Evolutionary conservation across 2,113 vertebrate genomes (phyloP), one percentile per base, ranked within the genome.

Genomic region (Strix uralensis): DNA sequence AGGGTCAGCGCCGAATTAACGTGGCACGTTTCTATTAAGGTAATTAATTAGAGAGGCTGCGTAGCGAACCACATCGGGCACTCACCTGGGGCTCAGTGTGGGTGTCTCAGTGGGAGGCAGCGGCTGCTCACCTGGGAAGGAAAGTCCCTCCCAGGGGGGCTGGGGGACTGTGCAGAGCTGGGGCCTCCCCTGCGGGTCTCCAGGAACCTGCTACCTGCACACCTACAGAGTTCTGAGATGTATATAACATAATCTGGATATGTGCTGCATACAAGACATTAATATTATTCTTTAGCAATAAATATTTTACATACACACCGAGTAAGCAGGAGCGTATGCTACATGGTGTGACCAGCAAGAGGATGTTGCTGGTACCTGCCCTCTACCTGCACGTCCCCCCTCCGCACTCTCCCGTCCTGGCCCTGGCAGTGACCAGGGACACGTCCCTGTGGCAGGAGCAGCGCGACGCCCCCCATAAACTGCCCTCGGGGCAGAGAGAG

Each of bases 191-290:
- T 17, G 46, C 18, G 46, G 20, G 46, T 47, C 46, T 47, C 44
- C 44, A 16, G 44, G 44, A 18, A 46, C 44, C 44, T 46, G 44
- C 15, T 44, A 44, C 44, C 44, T 44, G 44, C 44, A 17, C 44
- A 44, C 15, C n/a, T 13, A 3, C 54, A 8, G n/a, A 2, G 55
- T 10, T 38, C 36, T 8, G 47, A 3, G 46, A 3, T 2, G 25
- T 9, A 2, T 3, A 0, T 6, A 29, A 15, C 0, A 11, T 8
- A 6, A 7, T 8, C 47, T 12, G 30, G 7, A 11, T 3, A 2
- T 9, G 6, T 3, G 38, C 67, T 30, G 36, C 57, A 6, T 3
- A 40, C 4, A 10, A 15, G 29, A 9, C 23, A 25, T 15, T 13
- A 5, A 15, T 19, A 6, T 42, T n/a, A 8, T 59, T 25, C 44